A percentile compares a stretch with the other conserved stretches of the same genome.
These are phyloP conservation scores for Parus major DNA, from an alignment of 2,113 vertebrate species.

Conservation along the genomic window DNA sequence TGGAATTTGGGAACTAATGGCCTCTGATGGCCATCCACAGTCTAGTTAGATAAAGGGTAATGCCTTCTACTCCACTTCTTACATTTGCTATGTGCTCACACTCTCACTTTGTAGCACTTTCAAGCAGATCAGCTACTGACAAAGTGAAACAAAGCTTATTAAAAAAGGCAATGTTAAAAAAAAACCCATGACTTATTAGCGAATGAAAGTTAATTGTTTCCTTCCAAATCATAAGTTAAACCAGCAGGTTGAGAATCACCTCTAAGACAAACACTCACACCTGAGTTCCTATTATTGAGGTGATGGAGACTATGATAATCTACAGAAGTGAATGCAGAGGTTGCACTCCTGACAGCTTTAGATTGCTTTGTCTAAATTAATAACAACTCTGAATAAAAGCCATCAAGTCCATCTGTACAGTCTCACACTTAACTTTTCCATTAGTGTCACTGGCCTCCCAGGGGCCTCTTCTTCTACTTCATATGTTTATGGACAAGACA, in stretches of 20 bases:
- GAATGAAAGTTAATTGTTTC: not conserved
- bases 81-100: not conserved
- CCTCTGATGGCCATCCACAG: not conserved
- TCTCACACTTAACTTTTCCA: not conserved
- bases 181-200: not conserved
- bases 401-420: constrained; percentile 13
- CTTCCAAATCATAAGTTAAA: not conserved
- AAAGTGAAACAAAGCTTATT: not conserved
- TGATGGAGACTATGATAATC: constrained; percentile 22
- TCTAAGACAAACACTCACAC: not conserved
- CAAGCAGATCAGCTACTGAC: not conserved
- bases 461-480: constrained; percentile 35
- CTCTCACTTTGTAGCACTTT: not conserved
- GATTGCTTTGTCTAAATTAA: constrained; percentile 67
- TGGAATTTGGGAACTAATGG: not conserved
- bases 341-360: constrained; percentile 54
- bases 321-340: constrained; percentile 46
- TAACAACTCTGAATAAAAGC: constrained; percentile 34
- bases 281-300: not conserved
- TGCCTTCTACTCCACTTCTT: not conserved
- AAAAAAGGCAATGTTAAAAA: not conserved
- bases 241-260: not conserved
- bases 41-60: not conserved
- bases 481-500: constrained; percentile 62
- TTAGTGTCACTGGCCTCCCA: constrained; percentile 35